These are phyloP conservation scores for Trichogramma pretiosum DNA, from an alignment of 1,140 invertebrate genomes.

Conservation along the genomic window DNA sequence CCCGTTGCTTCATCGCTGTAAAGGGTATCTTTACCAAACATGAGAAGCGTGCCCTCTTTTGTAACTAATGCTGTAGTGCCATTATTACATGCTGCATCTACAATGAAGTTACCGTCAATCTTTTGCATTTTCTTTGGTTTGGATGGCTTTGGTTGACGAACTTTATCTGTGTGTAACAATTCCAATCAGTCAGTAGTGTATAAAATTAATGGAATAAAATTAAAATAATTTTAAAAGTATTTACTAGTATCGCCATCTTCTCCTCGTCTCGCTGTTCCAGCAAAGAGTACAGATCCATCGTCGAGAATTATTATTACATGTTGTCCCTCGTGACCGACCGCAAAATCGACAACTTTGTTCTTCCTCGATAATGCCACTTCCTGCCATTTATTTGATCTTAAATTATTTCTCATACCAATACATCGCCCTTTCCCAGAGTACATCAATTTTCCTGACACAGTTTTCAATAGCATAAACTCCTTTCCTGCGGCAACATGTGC, in stretches of 20 bases:
- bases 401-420: conserved; percentile 61
- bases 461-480: conserved; percentile 75
- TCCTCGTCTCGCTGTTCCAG: conserved; percentile 80
- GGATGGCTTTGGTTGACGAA: conserved; percentile 76
- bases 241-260: conserved; percentile 79
- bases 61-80: conserved; percentile 88
- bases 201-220: neutral
- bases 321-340: conserved; percentile 86
- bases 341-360: conserved; percentile 66
- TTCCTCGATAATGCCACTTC: conserved; percentile 69
- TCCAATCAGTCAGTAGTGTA: too few species aligned
- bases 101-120: conserved; percentile 75
- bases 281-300: conserved; percentile 81
- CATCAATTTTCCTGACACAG: conserved; percentile 67
- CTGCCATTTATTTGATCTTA: conserved; percentile 59
- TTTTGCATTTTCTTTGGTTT: conserved; percentile 90
- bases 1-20: conserved; percentile 73
- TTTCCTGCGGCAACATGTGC: conserved; percentile 63
- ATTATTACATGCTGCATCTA: conserved; percentile 84
- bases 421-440: conserved; percentile 70
- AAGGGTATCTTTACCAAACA: conserved; percentile 92
- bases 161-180: conserved; percentile 52
- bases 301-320: conserved; percentile 83
- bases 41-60: conserved; percentile 76
- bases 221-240: conserved; percentile 18